These are phyloP conservation scores for Sebastes kiyomatsui DNA, from an alignment of 2,797 vertebrate species.

Conservation along the genomic window DNA sequence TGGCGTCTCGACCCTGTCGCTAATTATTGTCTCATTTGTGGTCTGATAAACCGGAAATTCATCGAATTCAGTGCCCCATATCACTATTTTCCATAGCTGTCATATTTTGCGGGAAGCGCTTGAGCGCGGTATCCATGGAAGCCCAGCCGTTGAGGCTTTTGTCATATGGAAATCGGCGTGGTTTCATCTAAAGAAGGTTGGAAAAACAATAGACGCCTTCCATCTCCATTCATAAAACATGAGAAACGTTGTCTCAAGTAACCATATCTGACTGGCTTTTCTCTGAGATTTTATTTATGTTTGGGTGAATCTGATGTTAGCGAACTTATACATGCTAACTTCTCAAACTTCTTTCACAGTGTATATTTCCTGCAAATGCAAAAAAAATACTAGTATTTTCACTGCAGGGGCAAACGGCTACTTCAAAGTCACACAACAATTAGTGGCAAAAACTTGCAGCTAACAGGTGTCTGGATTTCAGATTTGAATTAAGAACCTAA, in stretches of 20 bases:
- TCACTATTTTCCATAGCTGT: not conserved
- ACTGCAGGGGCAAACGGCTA: slow-evolving; percentile 7
- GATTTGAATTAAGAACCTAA: slow-evolving; percentile 22
- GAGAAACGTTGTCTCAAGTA: slow-evolving; percentile 3
- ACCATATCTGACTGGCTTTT: slow-evolving; percentile 2
- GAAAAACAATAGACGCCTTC: not conserved
- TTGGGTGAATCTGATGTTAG: slow-evolving; percentile 7
- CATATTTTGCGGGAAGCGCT: rapidly evolving
- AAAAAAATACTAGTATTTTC: not conserved
- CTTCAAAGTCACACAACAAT: slow-evolving; percentile 12
- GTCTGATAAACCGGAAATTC: not conserved
- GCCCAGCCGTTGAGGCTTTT: not conserved
- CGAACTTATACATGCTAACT: slow-evolving; percentile 8
- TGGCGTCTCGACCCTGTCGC: slow-evolving; percentile 75
- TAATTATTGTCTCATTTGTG: not conserved
- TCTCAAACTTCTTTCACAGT: not conserved
- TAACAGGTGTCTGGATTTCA: slow-evolving; percentile 39
- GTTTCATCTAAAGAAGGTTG: not conserved
- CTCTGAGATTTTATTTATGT: not conserved
- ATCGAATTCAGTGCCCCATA: not conserved
- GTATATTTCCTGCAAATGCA: not conserved
- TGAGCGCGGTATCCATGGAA: not conserved
- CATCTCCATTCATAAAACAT: slow-evolving; percentile 43
- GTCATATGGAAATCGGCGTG: not conserved
- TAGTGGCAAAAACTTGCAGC: slow-evolving; percentile 1